Base-by-base conservation (phyloP, 2,888 invertebrate genomes). In the Lagria hirta region DNA sequence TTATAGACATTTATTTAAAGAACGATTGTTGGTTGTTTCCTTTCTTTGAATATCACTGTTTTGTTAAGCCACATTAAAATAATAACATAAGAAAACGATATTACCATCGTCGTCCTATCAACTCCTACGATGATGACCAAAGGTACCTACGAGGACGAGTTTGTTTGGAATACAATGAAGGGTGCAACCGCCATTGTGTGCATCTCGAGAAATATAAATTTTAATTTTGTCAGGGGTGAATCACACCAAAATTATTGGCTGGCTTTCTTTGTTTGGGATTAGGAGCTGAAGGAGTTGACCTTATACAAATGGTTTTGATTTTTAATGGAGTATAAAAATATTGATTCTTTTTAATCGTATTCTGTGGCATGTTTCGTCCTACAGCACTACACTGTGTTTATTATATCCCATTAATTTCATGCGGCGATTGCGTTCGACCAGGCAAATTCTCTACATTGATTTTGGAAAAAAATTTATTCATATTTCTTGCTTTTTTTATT, bases 131-230 rank as follows among this genome's bases (percentile, higher is more conserved):
- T 7, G 18, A n/a, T 26, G 23, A 23, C 40, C 22, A 40, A 14
- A 8, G 8, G 12, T 12, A 12, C 18, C 34, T 6, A 34, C 34
- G 37, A 24, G 32, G 18, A 24, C 40, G 15, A 14, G 17, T 37
- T 41, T 11, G 28, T 48, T n/a, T 42, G 43, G 41, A 52, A 56
- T 45, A 55, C 56, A 56, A 56, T 56, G 44, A 49, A 52, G 51
- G 54, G 53, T 49, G 54, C 49, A 52, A 51, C 54, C n/a, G n/a
- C n/a, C 49, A 52, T 51, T 47, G 52, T 52, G 49, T 49, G 50
- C 51, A 52, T 51, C 43, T 42, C 20, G 11, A 21, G 15, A 37
- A 8, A 10, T 36, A 36, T 36, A 36, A 36, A 36, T 36, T 36
- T 36, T 36, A 21, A 36, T 36, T 36, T 36, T 17, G 36, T 26